Evolutionary conservation across 1,140 invertebrate species (phyloP).

Genomic region (Pollicipes pollicipes): DNA sequence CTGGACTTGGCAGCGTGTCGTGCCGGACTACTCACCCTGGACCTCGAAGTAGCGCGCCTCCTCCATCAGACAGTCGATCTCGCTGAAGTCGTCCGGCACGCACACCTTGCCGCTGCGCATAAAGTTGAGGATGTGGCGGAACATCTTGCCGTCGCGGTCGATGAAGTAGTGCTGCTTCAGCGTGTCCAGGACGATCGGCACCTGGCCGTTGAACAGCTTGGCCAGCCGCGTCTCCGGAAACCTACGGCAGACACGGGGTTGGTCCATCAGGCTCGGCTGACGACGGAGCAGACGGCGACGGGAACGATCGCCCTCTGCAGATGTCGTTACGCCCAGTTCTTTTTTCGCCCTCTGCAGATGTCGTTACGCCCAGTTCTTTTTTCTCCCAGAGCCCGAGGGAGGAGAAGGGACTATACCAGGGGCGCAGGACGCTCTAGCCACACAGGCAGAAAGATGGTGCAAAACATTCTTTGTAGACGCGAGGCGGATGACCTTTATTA

Average conservation of each 20-base stretch:
- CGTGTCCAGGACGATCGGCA: constrained; percentile 88
- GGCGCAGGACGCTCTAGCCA: too few species aligned
- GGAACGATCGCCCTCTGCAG: constrained; percentile 4
- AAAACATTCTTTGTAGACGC: too few species aligned
- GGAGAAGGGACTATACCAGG: too few species aligned
- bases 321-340: not conserved
- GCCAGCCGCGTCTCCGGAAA: constrained; percentile 81
- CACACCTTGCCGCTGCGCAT: constrained; percentile 72
- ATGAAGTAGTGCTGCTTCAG: constrained; percentile 97
- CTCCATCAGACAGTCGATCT: constrained; percentile 74
- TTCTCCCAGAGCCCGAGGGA: too few species aligned
- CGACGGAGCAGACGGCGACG: not conserved
- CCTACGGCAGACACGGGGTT: too few species aligned
- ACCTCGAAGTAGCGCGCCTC: constrained; percentile 87
- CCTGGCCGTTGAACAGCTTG: constrained; percentile 86
- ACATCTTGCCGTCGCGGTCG: constrained; percentile 39
- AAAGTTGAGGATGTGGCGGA: constrained; percentile 83
- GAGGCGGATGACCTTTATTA: too few species aligned
- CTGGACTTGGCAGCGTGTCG: too few species aligned
- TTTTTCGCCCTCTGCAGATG: too few species aligned
- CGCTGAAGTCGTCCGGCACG: constrained; percentile 68
- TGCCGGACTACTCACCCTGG: too few species aligned
- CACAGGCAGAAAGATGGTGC: too few species aligned
- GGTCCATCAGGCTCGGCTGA: too few species aligned
- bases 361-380: too few species aligned